Evolutionary conservation across 64 coral and sea anemone species (phyloP).

Genomic region (Montipora efflorescens): DNA sequence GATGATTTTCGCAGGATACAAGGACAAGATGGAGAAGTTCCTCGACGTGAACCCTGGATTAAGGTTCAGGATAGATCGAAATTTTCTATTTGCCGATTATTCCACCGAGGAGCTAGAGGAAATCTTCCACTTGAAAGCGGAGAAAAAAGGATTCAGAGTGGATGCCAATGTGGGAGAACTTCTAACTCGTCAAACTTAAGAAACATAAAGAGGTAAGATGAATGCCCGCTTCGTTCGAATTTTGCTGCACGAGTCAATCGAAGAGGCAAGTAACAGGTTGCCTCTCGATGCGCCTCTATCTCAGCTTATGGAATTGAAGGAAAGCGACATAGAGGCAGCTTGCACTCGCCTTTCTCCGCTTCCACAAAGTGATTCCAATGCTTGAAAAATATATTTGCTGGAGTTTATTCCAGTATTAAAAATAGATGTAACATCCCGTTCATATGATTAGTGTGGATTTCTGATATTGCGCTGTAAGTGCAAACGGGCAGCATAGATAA

Average conservation of each 20-base stretch:
- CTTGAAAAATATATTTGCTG: not conserved
- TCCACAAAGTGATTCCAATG: not conserved
- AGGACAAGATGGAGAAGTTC: constrained; percentile 42
- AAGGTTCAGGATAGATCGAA: constrained; percentile 5
- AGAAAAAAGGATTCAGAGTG: not conserved
- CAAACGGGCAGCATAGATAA: no score
- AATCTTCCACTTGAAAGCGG: not conserved
- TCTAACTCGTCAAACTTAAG: not conserved
- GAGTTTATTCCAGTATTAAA: no score
- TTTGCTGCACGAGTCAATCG: constrained; percentile 14
- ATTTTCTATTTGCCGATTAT: constrained; percentile 56
- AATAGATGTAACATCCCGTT: no score
- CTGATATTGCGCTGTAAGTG: no score
- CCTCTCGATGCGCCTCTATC: constrained; percentile 33
- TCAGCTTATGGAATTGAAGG: constrained; percentile 45
- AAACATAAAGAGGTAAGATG: constrained; percentile 3
- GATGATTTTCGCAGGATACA: constrained; percentile 72
- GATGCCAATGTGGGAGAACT: not conserved
- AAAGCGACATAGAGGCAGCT: constrained; percentile 22
- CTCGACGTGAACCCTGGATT: constrained; percentile 42
- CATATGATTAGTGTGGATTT: no score
- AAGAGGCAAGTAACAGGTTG: constrained; percentile 62
- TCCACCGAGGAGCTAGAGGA: constrained; percentile 30
- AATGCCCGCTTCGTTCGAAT: constrained; percentile 50
- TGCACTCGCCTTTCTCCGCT: not conserved